phyloP scores from a whole-genome alignment of 2,113 vertebrate species.

The Carollia perspicillata region DNA sequence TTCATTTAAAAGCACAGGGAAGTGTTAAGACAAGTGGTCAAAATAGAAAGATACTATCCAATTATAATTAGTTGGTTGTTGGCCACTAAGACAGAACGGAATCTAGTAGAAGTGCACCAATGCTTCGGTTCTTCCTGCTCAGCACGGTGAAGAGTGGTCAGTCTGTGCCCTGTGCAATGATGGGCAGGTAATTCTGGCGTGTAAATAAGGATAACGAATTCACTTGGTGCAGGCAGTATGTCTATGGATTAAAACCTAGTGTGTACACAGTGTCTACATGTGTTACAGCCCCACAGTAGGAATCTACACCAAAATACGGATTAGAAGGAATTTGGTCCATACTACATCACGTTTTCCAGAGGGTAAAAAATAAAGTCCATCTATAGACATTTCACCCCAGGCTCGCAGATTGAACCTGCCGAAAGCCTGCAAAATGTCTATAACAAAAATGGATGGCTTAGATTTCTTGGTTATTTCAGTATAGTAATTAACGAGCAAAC shows the following conservation, averaged over 20 bases:
- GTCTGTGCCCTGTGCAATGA: conserved; percentile 81
- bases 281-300: conserved; percentile 91
- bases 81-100: conserved; percentile 88
- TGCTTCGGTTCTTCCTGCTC: conserved; percentile 90
- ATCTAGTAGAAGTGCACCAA: conserved; percentile 88
- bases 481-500: conserved; percentile 98
- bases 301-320: conserved; percentile 92
- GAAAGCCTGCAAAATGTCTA: conserved; percentile 90
- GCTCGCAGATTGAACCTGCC: conserved; percentile 85
- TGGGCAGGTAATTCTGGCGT: conserved; percentile 86
- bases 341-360: conserved; percentile 92
- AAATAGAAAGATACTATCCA: conserved; percentile 88
- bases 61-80: conserved; percentile 87
- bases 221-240: conserved; percentile 91
- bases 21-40: conserved; percentile 89
- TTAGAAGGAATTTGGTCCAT: conserved; percentile 91
- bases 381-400: conserved; percentile 94
- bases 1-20: conserved; percentile 92
- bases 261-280: conserved; percentile 90
- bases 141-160: conserved; percentile 84
- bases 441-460: conserved; percentile 97
- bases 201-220: conserved; percentile 88
- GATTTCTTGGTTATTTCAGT: conserved; percentile 95
- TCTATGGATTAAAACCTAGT: conserved; percentile 89
- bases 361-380: conserved; percentile 92